Base-by-base conservation (phyloP, 2,797 vertebrate genomes). In the Sparus aurata region DNA sequence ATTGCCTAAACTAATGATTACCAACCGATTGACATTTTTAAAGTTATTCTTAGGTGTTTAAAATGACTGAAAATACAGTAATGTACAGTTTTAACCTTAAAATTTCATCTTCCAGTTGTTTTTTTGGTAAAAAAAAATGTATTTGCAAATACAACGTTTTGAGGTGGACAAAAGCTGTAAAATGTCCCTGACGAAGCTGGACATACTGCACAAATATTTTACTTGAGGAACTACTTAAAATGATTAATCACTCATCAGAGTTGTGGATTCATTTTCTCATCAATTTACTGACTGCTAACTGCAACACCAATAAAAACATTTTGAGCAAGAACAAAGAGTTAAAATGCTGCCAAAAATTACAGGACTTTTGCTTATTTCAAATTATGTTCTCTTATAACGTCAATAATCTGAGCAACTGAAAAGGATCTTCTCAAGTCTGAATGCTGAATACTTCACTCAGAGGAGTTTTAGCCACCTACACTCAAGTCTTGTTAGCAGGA, bases 371-470 rank as follows among this genome's bases (percentile, higher is more conserved):
- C 18, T 20, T 30, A 30, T 11, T 65, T 30, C 12, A 20, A 50
- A 43, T 43, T 49, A 6, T 34, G 41, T 22, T 46, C 27, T 57
- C 23, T 43, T 49, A 7, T 55, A 20, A 17, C 11, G 43, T 65
- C 41, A 73, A 55, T 55, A 65, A 41, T 49, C n/a, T 49, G 12
- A 30, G 30, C 16, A 9, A 22, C 0, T 45, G 2, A 52, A 59
- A 49, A 12, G 38, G 25, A 54, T 49, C 49, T 49, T 54, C 38
- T 22, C 3, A 9, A 34, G 2, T 25, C 27, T 11, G 15, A 16
- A 23, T 69, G 63, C 68, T 49, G 53, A 54, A 9, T 57, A 30
- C 54, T 61, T 57, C n/a, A 8, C 15, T 38, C 30, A 72, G 49
- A 18, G 0, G 20, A 60, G 66, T 25, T 61, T 22, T 10, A 49